Evolutionary conservation across 2,888 invertebrate species (phyloP), one percentile per base, ranked within the genome.

Genomic region (Schizaphis graminum): DNA sequence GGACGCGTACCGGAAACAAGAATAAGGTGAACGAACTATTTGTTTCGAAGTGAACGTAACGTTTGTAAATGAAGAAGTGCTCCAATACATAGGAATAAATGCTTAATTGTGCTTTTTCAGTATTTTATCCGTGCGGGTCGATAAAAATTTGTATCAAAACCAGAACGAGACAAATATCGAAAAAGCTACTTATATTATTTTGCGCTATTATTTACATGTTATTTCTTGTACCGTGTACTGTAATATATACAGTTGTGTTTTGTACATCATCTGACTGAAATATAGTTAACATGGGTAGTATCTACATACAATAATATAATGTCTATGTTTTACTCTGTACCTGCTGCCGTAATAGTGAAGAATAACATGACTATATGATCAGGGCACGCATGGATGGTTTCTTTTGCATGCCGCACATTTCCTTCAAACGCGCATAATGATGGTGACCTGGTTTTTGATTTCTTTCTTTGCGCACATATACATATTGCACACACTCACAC

Each of bases 381-480:
- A 49, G 91, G 56, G 57, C 61, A 94, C 53, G 91, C 91, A 87
- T 91, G 90, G 94, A 87, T 67, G 91, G 94, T 94, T 94, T 94
- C 94, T 94, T 94, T 90, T 93, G 89, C 93, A n/a, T 77, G 77
- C 77, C 57, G 89, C 57, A 84, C 35, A 89, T 94, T 94, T 94
- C 67, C 90, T 77, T 85, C 94, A 35, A 49, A 53, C 91, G n/a
- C 28, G 86, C 49, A 67, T 94, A 94, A 91, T 91, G 91, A 94
- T 86, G 94, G 91, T 94, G 94, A 94, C 94, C 94, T 91, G 94
- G 61, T 90, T 93, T 90, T 89, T 47, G 84, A 89, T 93, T 93
- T 53, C 84, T 89, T 93, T 93, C 93, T 93, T 93, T 90, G 35
- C 88, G 28, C 89, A 89, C 77, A 53, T 28, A 67, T 28, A 89